Evolutionary conservation across 2,113 vertebrate species (phyloP), one percentile per base, ranked within the genome.

Genomic region (Gobiocypris rarus): DNA sequence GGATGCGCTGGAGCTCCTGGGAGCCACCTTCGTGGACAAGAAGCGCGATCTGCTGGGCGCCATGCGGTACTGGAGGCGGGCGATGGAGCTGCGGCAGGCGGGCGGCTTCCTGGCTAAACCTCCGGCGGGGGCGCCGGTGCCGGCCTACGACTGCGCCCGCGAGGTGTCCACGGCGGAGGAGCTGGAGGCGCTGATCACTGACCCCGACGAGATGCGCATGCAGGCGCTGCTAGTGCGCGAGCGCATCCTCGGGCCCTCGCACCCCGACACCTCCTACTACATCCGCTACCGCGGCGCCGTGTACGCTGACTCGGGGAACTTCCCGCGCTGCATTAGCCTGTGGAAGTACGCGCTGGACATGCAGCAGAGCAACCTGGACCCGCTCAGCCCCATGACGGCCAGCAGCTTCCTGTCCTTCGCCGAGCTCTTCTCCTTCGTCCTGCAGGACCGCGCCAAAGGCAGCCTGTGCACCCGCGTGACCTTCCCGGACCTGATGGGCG

Each of bases 271-370:
- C 0, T 99, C 97, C 10, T 99, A 98, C 34, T 99, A 99, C 88
- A 98, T 99, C 92, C 96, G 97, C 0, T 99, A 99, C 91, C 89
- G 97, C 9, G 97, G 97, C 0, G 97, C 97, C 0, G 97, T 99
- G 10, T 99, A 98, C 0, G 97, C 97, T 0, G 97, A 99, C 92
- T 97, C 97, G 0, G 97, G 97, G 82, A 96, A 99, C 86, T 98
- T 98, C 0, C 96, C 97, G 83, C 96, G 97, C 89, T 99, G 97
- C 91, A 96, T 98, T 74, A 96, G 95, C 89, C 87, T 99, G 56
- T 99, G 97, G 97, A 98, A 97, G 63, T 99, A 98, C 0, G 97
- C 97, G 1, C 91, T 99, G 83, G 97, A 99, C 88, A 98, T 99
- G 97, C 97, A 99, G 87, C 97, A 98, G 88, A 96, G 90, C 92